Evolutionary conservation across 2,113 vertebrate genomes (phyloP).

Genomic region (Vombatus ursinus): DNA sequence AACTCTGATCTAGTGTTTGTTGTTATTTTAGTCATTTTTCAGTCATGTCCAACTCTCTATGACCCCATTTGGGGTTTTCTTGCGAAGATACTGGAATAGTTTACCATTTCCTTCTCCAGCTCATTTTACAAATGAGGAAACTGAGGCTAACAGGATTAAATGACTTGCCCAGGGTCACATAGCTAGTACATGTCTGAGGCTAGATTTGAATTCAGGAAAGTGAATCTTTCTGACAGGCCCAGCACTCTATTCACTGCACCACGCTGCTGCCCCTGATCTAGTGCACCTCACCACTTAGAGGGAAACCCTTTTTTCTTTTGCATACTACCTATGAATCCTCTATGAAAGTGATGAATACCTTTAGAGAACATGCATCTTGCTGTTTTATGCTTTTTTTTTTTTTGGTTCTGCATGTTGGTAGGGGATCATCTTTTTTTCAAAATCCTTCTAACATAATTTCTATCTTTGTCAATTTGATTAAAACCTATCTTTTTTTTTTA

Average conservation of each 20-base stretch:
- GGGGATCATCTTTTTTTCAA: background rate
- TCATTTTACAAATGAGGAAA: background rate
- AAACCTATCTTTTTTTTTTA: background rate
- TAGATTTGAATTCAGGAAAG: background rate
- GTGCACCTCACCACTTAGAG: no score
- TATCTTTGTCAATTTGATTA: background rate
- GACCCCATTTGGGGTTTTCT: no score
- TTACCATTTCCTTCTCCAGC: background rate
- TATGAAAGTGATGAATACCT: background rate
- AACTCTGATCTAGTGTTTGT: background rate
- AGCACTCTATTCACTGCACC: background rate
- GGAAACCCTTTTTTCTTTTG: no score
- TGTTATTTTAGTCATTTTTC: no score
- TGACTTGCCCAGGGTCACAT: background rate
- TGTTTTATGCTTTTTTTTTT: background rate
- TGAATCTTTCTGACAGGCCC: background rate
- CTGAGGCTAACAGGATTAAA: background rate
- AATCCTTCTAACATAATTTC: background rate
- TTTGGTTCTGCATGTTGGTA: background rate
- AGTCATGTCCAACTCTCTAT: no score
- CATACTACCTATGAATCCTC: background rate
- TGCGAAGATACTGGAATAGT: no score
- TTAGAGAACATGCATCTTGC: background rate
- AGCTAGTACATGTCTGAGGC: background rate
- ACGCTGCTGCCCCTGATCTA: background rate